Evolutionary conservation across 64 coral and sea anemone genomes (phyloP), one percentile per base, ranked within the genome.

Genomic region (Porites lutea): DNA sequence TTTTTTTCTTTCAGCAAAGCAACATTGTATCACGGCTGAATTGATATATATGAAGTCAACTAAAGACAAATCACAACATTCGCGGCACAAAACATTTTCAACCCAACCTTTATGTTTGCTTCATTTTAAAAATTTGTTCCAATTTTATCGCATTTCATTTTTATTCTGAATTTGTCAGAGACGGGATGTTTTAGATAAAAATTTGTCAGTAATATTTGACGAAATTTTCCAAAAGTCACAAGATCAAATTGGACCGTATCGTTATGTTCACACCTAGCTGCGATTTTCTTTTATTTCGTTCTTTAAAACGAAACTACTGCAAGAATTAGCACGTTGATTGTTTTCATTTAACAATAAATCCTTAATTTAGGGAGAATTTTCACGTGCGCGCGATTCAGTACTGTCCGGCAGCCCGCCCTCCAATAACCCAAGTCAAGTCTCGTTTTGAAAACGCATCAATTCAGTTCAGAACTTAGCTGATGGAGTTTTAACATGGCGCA

Each of bases 321-420:
- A 48, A 76, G 19, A 50, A 76, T 76, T 47, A 76, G 44, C 81
- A 52, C 18, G 10, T 18, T 51, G 4, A 68, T 84, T 69, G 47
- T 84, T 68, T n/a, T 64, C 60, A 84, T 84, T 84, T 69, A 68
- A 69, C 62, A 69, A 84, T 84, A 50, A 69, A 63, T 84, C 81
- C 81, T 84, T 68, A 84, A 67, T 84, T 65, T 84, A 68, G 46
- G 63, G 47, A 49, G 9, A n/a, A 84, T 84, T 84, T 84, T 84
- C 81, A 84, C 81, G 81, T 84, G 81, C 81, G 2, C 18, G 19
- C 62, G 14, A 2, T 49, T 16, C 54, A 12, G 7, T 50, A 4
- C 49, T 4, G 10, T 16, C 16, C 51, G 43, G 16, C 13, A 50
- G 2, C 47, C 46, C 63, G 43, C 63, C 46, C 48, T 52, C 73